A percentile compares a stretch with the other conserved stretches of the same genome.
phyloP scores from a whole-genome alignment of 2,888 invertebrate species.

The Macropis europaea region DNA sequence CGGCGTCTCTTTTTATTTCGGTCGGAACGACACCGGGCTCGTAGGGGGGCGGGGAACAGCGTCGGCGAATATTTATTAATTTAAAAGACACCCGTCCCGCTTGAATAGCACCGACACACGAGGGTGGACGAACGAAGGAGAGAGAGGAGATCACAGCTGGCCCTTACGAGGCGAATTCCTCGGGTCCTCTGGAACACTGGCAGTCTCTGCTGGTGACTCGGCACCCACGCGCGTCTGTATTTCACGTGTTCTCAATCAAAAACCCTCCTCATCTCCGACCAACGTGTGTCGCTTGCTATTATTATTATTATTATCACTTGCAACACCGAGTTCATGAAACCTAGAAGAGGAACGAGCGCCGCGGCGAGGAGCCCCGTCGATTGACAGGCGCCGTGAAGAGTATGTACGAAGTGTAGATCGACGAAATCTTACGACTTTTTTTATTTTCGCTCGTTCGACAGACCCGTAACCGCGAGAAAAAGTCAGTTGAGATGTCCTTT shows the following conservation, averaged over 20 bases:
- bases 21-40: slow-evolving; percentile 27
- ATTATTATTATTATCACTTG: too few species aligned
- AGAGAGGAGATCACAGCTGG: slow-evolving; percentile 51
- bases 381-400: too few species aligned
- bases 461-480: slow-evolving; percentile 42
- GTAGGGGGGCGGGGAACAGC: slow-evolving; percentile 12
- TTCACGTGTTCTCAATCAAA: slow-evolving; percentile 9
- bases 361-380: too few species aligned
- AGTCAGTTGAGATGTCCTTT: slow-evolving; percentile 56
- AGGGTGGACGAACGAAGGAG: slow-evolving; percentile 45
- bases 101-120: slow-evolving; percentile 51
- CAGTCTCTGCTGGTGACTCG: slow-evolving; percentile 60
- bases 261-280: too few species aligned
- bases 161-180: slow-evolving; percentile 74
- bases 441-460: slow-evolving; percentile 30
- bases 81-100: slow-evolving; percentile 52
- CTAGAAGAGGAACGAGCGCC: too few species aligned
- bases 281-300: too few species aligned
- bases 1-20: background rate
- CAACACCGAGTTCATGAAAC: too few species aligned
- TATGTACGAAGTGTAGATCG: background rate
- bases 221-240: slow-evolving; percentile 45
- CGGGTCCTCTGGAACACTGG: slow-evolving; percentile 63
- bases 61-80: slow-evolving; percentile 61
- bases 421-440: slow-evolving; percentile 6